Evolutionary conservation across 2,888 invertebrate genomes (phyloP), one percentile per base, ranked within the genome.

Genomic region (Drosophila mettleri): DNA sequence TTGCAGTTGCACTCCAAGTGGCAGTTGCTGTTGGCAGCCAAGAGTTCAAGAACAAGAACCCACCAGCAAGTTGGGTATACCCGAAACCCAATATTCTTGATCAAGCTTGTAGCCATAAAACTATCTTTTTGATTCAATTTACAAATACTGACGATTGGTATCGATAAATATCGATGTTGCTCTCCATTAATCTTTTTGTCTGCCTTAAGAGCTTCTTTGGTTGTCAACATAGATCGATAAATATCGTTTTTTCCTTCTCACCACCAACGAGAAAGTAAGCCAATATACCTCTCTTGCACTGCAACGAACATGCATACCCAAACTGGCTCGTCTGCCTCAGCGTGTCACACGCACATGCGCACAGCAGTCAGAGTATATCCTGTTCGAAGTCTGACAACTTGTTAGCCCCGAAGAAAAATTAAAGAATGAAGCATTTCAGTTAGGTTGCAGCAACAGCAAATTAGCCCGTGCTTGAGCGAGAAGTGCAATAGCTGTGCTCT

Each of bases 301-400:
- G 22, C 1, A 10, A 1, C 14, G 22, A 20, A 4, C 18, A n/a
- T 3, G 48, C 53, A 57, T 53, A 27, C 33, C 57, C 60, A 60
- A 73, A 73, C 58, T 52, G 31, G 54, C 55, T 14, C 29, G 49
- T 43, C 69, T 46, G 34, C 61, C n/a, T 60, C n/a, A 27, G 14
- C 22, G 49, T 22, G 16, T 36, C 33, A 46, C 51, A 53, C 27
- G 22, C 27, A 33, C 16, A n/a, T 39, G n/a, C 38, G 39, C 38
- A 24, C 39, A 34, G 33, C 14, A 22, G 8, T 33, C 31, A 10
- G 49, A 4, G 36, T 41, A 43, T 71, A 80, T 78, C 78, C 78
- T 80, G 78, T 80, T 78, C 60, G 41, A 27, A 29, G 75, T 58
- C 70, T 39, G 58, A 57, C 70, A 49, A 75, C 59, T 60, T 67